Evolutionary conservation across 2,888 invertebrate genomes (phyloP).

Genomic region (Epirrhoe alternata): DNA sequence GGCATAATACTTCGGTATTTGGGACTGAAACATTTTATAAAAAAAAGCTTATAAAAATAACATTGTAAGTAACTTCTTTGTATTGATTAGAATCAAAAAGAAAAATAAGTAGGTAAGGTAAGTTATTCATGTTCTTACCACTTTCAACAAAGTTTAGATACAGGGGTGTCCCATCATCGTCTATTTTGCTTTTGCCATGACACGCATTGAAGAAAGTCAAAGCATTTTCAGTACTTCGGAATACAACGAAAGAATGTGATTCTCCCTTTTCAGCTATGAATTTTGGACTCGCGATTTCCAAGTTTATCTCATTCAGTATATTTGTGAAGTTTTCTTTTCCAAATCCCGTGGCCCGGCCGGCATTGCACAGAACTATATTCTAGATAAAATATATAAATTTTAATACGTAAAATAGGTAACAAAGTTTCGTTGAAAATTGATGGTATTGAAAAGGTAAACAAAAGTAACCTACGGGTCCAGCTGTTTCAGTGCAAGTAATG

Average conservation of each 20-base stretch:
- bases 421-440: no score
- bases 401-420: no score
- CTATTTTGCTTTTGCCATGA: constrained; percentile 86
- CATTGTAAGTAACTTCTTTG: no score
- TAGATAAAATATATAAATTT: constrained; percentile 53
- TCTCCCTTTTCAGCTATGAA: constrained; percentile 91
- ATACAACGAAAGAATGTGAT: constrained; percentile 92
- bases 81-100: neutral
- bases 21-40: constrained; percentile 65
- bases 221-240: constrained; percentile 80
- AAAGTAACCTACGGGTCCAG: constrained; percentile 60
- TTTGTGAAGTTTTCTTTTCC: constrained; percentile 86
- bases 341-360: constrained; percentile 93
- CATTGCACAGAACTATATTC: constrained; percentile 93
- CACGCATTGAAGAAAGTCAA: constrained; percentile 81
- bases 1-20: constrained; percentile 63
- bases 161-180: constrained; percentile 85
- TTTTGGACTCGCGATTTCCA: constrained; percentile 83
- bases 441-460: neutral
- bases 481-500: constrained; percentile 58
- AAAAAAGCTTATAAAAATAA: neutral
- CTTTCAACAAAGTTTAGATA: constrained; percentile 87
- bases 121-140: constrained; percentile 68
- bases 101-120: no score
- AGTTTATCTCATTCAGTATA: constrained; percentile 82